Conservation (phyloP, 2,797 vertebrate species). For the Dendrocincla fuliginosa region DNA sequence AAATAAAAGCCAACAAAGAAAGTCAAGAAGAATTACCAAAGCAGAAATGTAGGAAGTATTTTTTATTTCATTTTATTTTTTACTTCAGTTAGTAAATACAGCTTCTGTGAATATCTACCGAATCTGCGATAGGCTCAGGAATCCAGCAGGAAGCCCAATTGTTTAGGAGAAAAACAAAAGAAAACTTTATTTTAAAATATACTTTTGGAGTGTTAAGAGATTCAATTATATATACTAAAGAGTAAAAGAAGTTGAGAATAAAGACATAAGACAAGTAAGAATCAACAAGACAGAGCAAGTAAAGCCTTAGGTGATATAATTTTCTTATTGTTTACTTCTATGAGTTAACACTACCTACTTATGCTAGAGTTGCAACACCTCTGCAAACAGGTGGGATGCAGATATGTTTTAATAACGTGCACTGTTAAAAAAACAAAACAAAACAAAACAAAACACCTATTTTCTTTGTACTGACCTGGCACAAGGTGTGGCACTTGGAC, state of each 20-base stretch:
- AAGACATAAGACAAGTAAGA: not conserved
- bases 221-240: not conserved
- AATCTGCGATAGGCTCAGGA: not conserved
- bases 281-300: not conserved
- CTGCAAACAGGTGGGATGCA: not conserved
- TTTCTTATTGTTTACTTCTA: not conserved
- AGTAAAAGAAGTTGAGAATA: not conserved
- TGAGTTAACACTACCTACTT: not conserved
- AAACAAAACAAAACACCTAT: no score
- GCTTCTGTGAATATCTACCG: not conserved
- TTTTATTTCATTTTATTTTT: not conserved
- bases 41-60: not conserved
- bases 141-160: not conserved
- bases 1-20: not conserved
- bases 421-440: not conserved
- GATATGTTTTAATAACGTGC: not conserved
- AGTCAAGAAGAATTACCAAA: not conserved
- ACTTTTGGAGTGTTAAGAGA: not conserved
- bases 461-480: not conserved
- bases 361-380: not conserved
- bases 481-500: not conserved
- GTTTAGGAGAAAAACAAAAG: not conserved
- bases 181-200: not conserved
- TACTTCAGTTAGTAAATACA: not conserved
- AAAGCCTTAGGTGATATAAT: not conserved